Conservation (phyloP, 2,888 invertebrate genomes). For the Caenorhabditis virilis region DNA sequence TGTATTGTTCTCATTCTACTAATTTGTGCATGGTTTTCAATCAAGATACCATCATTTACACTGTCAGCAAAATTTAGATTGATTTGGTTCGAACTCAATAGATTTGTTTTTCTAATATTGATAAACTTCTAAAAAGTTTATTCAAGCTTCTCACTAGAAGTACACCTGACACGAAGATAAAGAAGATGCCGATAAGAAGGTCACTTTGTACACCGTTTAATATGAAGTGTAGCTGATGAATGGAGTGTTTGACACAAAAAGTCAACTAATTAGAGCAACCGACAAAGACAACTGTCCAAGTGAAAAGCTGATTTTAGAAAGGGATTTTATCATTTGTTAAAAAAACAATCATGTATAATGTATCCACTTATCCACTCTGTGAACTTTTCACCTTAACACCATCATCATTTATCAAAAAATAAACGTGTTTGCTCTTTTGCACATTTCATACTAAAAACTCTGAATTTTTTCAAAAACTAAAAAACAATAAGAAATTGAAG, state of each 20-base stretch:
- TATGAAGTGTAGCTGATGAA: constrained; percentile 11
- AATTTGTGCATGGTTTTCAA: constrained; percentile 3
- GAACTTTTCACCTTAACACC: no score
- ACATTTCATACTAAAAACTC: no score
- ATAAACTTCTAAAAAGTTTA: constrained; percentile 22
- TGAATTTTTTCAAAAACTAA: not conserved
- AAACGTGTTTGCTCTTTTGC: no score
- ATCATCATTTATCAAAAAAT: no score
- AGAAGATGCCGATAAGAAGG: constrained; percentile 27
- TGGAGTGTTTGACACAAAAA: constrained; percentile 23
- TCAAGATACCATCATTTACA: no score
- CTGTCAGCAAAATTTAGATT: no score
- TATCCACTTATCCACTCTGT: no score
- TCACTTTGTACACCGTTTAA: constrained; percentile 44
- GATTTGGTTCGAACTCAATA: no score
- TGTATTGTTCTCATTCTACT: constrained; percentile 1
- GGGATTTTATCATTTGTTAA: constrained; percentile 34
- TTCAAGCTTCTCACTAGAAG: constrained; percentile 12
- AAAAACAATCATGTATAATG: constrained; percentile 38
- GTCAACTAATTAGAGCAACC: constrained; percentile 16
- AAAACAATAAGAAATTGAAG: not conserved
- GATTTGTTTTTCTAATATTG: constrained; percentile 15
- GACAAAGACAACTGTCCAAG: constrained; percentile 38
- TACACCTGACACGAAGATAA: constrained; percentile 25
- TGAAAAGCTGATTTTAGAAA: not conserved